phyloP scores from a whole-genome alignment of 53 echinoderm and acorn worm genomes.

The Actinopyga echinites region DNA sequence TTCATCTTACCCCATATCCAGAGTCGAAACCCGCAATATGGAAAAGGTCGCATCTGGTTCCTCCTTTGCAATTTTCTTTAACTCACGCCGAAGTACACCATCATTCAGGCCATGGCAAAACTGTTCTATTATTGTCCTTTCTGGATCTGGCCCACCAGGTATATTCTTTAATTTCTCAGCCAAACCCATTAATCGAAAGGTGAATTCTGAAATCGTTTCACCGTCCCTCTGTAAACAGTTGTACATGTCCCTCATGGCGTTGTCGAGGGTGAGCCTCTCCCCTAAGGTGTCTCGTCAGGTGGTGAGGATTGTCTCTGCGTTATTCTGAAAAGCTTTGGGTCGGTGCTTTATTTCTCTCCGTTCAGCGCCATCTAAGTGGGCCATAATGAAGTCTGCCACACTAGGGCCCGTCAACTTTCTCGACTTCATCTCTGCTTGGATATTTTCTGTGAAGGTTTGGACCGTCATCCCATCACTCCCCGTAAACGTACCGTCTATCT shows the following conservation, averaged over 20 bases:
- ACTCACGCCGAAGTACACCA: background rate
- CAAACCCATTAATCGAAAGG: background rate
- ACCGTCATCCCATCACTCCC: slow-evolving; percentile 9
- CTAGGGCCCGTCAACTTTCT: background rate
- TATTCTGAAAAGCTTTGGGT: background rate
- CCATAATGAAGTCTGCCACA: background rate
- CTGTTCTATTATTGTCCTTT: slow-evolving; percentile 5
- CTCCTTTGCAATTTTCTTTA: slow-evolving; percentile 11
- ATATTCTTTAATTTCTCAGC: slow-evolving; percentile 1
- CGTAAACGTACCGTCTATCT: background rate
- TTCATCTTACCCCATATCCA: slow-evolving; percentile 9
- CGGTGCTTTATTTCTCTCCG: background rate
- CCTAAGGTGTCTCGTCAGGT: background rate
- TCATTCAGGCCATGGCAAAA: slow-evolving; percentile 12
- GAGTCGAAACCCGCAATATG: slow-evolving; percentile 7
- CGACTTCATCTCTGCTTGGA: background rate
- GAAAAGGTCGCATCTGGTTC: slow-evolving; percentile 4
- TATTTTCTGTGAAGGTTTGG: background rate
- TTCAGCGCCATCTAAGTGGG: background rate
- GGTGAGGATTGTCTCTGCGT: background rate
- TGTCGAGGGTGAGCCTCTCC: background rate
- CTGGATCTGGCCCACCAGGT: background rate
- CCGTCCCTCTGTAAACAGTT: background rate
- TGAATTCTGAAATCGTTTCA: background rate
- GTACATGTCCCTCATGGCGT: background rate